These are phyloP conservation scores for Epinephelus awoara DNA, from an alignment of 2,797 vertebrate genomes.

Conservation along the genomic window DNA sequence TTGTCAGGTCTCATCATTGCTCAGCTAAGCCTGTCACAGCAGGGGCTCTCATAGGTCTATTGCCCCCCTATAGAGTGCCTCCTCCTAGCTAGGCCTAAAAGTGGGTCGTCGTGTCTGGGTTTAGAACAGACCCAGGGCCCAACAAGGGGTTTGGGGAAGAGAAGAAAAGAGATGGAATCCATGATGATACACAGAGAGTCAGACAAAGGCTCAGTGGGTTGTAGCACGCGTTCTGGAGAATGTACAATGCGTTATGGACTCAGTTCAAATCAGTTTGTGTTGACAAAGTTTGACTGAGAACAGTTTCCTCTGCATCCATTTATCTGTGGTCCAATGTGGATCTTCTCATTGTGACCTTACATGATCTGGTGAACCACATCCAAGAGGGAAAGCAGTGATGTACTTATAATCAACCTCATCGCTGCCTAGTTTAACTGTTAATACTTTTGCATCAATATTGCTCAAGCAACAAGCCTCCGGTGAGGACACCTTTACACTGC, in stretches of 20 bases:
- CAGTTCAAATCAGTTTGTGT: slow-evolving; percentile 3
- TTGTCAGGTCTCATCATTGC: slow-evolving; percentile 84
- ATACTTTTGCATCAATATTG: slow-evolving; percentile 8
- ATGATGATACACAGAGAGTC: slow-evolving; percentile 15
- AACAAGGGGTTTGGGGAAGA: slow-evolving; percentile 25
- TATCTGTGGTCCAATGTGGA: not conserved
- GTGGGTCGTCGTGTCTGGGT: slow-evolving; percentile 80
- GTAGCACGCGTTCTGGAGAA: not conserved
- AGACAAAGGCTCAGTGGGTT: slow-evolving; percentile 58
- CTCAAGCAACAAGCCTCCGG: not conserved
- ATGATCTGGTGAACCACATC: not conserved
- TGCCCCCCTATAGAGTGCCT: slow-evolving; percentile 62
- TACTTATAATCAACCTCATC: not conserved
- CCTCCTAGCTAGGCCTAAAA: slow-evolving; percentile 65
- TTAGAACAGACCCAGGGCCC: slow-evolving; percentile 58
- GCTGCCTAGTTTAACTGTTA: not conserved
- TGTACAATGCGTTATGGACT: not conserved
- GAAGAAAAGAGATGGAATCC: slow-evolving; percentile 31
- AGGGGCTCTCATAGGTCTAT: slow-evolving; percentile 64
- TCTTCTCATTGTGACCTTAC: not conserved
- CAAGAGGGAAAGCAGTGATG: not conserved
- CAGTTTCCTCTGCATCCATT: not conserved
- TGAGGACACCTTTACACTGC: not conserved
- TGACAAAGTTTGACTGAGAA: slow-evolving; percentile 1
- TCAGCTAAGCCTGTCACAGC: slow-evolving; percentile 68